Conservation (phyloP, 2,888 invertebrate genomes). For the Adela reaumurella region DNA sequence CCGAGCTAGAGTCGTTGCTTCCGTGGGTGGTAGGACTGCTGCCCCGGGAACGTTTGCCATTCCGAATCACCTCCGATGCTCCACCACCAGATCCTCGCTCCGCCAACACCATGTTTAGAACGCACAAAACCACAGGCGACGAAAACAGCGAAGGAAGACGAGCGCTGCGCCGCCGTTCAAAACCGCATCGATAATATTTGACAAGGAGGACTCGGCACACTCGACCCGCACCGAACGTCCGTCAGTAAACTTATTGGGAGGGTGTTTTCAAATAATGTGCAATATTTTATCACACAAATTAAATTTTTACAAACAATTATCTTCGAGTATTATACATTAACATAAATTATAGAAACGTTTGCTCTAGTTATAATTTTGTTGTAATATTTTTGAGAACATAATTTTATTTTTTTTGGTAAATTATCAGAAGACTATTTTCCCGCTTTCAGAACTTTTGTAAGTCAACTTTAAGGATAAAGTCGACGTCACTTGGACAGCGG, state of each 20-base stretch:
- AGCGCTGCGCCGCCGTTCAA: background rate
- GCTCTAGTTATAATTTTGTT: no score
- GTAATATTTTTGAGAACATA: no score
- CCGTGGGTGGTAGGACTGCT: conserved; percentile 86
- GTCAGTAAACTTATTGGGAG: background rate
- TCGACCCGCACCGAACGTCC: background rate
- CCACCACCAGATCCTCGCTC: conserved; percentile 78
- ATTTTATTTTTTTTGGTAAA: no score
- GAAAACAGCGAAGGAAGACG: conserved; percentile 9
- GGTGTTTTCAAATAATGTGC: background rate
- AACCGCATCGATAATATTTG: conserved; percentile 1
- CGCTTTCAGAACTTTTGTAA: no score
- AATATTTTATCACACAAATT: no score
- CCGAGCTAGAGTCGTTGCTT: conserved; percentile 78
- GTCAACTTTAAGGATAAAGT: no score
- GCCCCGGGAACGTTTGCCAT: conserved; percentile 85
- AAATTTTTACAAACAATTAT: no score
- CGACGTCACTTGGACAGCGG: no score
- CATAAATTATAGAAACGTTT: no score
- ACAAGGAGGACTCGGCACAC: background rate
- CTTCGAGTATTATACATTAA: no score
- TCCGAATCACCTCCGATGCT: conserved; percentile 49
- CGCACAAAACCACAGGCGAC: conserved; percentile 21
- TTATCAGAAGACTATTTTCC: no score
- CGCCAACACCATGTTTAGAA: conserved; percentile 75